These are phyloP conservation scores for Pachycephus smyrnensis DNA, from an alignment of 2,888 invertebrate species.

Conservation along the genomic window DNA sequence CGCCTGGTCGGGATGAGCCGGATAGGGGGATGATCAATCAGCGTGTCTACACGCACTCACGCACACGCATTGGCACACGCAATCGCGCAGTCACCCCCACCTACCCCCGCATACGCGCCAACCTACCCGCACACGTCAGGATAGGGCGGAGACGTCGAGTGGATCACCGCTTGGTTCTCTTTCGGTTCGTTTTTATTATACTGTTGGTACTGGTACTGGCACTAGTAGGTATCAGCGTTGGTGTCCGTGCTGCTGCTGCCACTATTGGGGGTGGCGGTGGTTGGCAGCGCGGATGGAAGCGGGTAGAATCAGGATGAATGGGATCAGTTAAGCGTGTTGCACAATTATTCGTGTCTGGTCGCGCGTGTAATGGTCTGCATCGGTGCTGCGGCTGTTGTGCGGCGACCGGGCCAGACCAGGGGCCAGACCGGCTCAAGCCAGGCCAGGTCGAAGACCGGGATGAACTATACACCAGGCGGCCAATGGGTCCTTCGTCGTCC, in stretches of 20 bases:
- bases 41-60: slow-evolving; percentile 30
- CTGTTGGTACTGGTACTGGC: slow-evolving; percentile 18
- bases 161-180: slow-evolving; percentile 26
- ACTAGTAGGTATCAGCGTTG: slow-evolving; percentile 10
- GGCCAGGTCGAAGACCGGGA: background rate
- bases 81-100: background rate
- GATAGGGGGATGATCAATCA: slow-evolving; percentile 54
- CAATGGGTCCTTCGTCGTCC: too few species aligned
- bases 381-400: slow-evolving; percentile 65
- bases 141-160: slow-evolving; percentile 27
- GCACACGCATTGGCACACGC: slow-evolving; percentile 9
- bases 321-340: slow-evolving; percentile 75
- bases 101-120: too few species aligned
- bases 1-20: slow-evolving; percentile 23
- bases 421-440: background rate
- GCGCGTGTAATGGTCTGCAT: slow-evolving; percentile 75
- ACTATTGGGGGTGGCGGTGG: slow-evolving; percentile 23
- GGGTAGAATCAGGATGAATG: slow-evolving; percentile 69
- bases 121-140: slow-evolving; percentile 18
- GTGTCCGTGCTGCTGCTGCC: slow-evolving; percentile 20
- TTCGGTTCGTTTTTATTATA: slow-evolving; percentile 25
- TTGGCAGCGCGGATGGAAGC: slow-evolving; percentile 51
- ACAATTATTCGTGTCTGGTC: slow-evolving; percentile 75
- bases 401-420: slow-evolving; percentile 36
- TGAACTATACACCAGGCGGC: too few species aligned